Evolutionary conservation across 2,888 invertebrate genomes (phyloP), one percentile per base, ranked within the genome.

Genomic region (Drosophila macrospina): DNA sequence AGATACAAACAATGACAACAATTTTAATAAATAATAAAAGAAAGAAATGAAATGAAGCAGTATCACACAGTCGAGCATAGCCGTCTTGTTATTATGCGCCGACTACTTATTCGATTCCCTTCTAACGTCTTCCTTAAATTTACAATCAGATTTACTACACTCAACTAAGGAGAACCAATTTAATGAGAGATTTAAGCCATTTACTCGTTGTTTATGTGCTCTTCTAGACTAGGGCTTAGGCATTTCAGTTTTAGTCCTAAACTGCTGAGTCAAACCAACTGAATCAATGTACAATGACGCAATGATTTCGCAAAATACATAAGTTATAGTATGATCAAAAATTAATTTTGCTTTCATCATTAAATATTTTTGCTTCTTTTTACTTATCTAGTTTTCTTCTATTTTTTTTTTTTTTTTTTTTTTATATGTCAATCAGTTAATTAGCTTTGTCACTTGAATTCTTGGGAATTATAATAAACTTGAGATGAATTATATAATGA

Each of bases 211-310:
- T 13, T 50, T 26, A 37, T 51, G 52, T 39, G 28, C 52, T 26
- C 15, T 24, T 36, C 30, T 20, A 24, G 15, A 26, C 26, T 7
- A 30, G 16, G 15, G 20, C 16, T 15, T 51, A 51, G 32, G 45
- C 13, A 24, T 37, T 54, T 34, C 28, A 61, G 36, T 48, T 48
- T 42, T 48, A 15, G 37, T 16, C 8, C 10, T 36, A 41, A 66
- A 66, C 26, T 66, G 61, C 65, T 66, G 65, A 54, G 65, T 66
- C 65, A 66, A 66, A 47, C 47, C 41, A 47, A 32, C 28, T 16
- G 34, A 26, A 11, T 16, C 37, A 28, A n/a, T 32, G 16, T 20
- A n/a, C 37, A 16, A n/a, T n/a, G n/a, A n/a, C n/a, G 10, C 48
- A 28, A 52, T 66, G 61, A 66, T 34, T 15, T 45, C 39, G 60